phyloP scores from a whole-genome alignment of 2,888 invertebrate genomes.

The Tiliacea citrago region DNA sequence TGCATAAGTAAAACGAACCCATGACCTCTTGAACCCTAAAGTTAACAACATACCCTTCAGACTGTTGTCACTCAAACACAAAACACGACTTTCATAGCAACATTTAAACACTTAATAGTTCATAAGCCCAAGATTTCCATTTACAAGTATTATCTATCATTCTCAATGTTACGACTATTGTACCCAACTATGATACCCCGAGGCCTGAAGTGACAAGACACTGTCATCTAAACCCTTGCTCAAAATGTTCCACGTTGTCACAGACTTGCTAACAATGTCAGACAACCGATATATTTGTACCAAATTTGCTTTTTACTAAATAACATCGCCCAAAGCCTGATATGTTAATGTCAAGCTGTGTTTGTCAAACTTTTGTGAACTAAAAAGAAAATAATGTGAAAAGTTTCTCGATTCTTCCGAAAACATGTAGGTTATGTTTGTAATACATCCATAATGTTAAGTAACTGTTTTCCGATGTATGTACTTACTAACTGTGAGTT shows the following conservation, averaged over 20 bases:
- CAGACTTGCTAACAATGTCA: constrained; percentile 78
- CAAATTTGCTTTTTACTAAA: constrained; percentile 56
- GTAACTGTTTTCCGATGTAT: constrained; percentile 45
- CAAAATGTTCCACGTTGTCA: constrained; percentile 57
- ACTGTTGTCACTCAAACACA: constrained; percentile 12
- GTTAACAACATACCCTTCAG: constrained; percentile 25
- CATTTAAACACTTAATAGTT: constrained; percentile 57
- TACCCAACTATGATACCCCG: constrained; percentile 76
- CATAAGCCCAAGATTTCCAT: constrained; percentile 64
- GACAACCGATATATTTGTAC: constrained; percentile 66
- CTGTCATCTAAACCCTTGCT: constrained; percentile 77
- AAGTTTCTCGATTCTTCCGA: constrained; percentile 55
- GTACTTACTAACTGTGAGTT: constrained; percentile 10
- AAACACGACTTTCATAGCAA: constrained; percentile 49
- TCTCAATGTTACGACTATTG: constrained; percentile 65
- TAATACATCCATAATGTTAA: constrained; percentile 40
- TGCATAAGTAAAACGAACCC: constrained; percentile 16
- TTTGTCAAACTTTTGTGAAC: constrained; percentile 65
- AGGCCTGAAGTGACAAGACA: constrained; percentile 76
- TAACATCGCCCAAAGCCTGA: constrained; percentile 51
- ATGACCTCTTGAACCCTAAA: constrained; percentile 10
- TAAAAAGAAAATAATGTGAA: constrained; percentile 62
- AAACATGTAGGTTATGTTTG: constrained; percentile 60
- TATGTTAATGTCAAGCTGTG: constrained; percentile 62
- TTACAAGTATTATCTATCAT: constrained; percentile 68